Evolutionary conservation across 2,888 invertebrate species (phyloP), one percentile per base, ranked within the genome.

Genomic region (Arrhopalites spinosus): DNA sequence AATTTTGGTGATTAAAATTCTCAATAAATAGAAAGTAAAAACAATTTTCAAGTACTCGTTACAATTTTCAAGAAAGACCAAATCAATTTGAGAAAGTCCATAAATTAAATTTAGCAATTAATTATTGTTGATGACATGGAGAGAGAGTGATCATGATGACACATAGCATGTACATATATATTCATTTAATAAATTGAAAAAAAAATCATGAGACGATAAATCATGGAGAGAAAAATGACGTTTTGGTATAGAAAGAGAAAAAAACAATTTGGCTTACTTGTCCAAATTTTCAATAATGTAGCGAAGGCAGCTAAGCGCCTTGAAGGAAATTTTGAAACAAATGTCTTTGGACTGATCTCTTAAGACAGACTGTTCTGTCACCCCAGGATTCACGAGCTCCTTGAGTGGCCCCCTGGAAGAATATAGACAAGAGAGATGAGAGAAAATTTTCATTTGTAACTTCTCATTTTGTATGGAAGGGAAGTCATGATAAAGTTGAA

Each of bases 221-320:
- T n/a, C n/a, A n/a, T n/a, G n/a, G n/a, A n/a, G n/a, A n/a, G n/a
- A n/a, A n/a, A n/a, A n/a, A n/a, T n/a, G n/a, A n/a, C n/a, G n/a
- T n/a, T n/a, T n/a, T n/a, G n/a, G n/a, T n/a, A 36, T 7, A 36
- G 11, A 36, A 7, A 36, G 36, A 36, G 11, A 36, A 36, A 36
- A 7, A 36, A 11, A 36, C 3, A 11, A 61, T 45, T 27, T 50
- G 53, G 68, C 74, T 73, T 84, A 88, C 87, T 86, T 86, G 56
- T 90, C 88, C 71, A 89, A 83, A 84, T 89, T 88, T 85, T 90
- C 90, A 13, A 88, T 87, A 47, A 91, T 85, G 83, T 89, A 93
- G 86, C 93, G 88, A n/a, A 95, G 76, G 17, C 77, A 77, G 47
- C 80, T 76, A n/a, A 82, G 76, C 2, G 77, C 77, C 71, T 82